Conservation (phyloP, 2,797 vertebrate genomes). For the Pseudocheirus occidentalis region DNA sequence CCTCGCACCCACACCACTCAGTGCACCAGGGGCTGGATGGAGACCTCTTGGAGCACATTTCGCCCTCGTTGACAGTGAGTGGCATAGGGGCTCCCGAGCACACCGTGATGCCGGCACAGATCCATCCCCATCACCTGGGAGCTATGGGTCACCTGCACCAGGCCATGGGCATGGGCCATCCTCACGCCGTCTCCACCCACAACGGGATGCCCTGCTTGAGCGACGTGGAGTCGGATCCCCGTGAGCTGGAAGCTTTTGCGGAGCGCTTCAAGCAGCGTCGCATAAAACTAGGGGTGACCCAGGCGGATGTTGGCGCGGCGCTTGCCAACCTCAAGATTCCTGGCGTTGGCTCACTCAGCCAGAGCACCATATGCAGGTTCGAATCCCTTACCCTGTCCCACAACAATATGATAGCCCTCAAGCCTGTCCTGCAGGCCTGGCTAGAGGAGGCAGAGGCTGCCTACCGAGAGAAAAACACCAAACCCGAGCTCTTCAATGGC, state of each 20-base stretch:
- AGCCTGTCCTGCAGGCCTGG: constrained; percentile 95
- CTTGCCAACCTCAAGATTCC: constrained; percentile 95
- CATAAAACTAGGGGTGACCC: constrained; percentile 94
- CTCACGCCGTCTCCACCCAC: constrained; percentile 88
- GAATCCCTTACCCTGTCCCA: constrained; percentile 97
- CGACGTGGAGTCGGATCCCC: constrained; percentile 93
- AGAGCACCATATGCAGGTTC: constrained; percentile 98
- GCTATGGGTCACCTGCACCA: constrained; percentile 94
- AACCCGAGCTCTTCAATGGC: constrained; percentile 90
- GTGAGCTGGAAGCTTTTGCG: constrained; percentile 96
- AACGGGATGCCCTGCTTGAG: constrained; percentile 88
- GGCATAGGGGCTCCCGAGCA: constrained; percentile 90
- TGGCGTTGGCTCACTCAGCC: constrained; percentile 95
- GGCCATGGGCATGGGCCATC: constrained; percentile 90
- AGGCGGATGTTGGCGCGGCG: constrained; percentile 93
- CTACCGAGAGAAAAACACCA: constrained; percentile 89
- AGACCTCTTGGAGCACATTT: constrained; percentile 95
- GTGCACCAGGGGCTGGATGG: constrained; percentile 92
- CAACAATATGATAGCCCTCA: constrained; percentile 98
- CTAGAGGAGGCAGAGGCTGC: constrained; percentile 94
- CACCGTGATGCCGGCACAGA: constrained; percentile 85
- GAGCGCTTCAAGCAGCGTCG: constrained; percentile 95
- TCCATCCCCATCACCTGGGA: constrained; percentile 91
- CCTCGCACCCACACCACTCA: constrained; percentile 87
- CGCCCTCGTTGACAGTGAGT: constrained; percentile 86